These are phyloP conservation scores for Sebastes diaconus DNA, from an alignment of 2,797 vertebrate species.

Conservation along the genomic window DNA sequence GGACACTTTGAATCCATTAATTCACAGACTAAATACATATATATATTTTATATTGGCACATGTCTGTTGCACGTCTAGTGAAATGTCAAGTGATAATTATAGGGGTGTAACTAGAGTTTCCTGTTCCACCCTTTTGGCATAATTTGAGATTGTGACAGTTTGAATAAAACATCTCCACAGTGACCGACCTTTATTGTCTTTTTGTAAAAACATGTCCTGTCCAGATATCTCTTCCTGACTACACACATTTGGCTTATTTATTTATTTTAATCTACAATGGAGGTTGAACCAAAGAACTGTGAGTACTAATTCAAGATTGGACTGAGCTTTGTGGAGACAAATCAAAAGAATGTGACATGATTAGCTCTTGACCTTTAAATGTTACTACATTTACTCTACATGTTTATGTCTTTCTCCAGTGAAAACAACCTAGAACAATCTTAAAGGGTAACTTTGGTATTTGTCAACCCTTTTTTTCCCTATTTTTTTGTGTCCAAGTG, in stretches of 20 bases:
- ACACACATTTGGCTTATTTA: not conserved
- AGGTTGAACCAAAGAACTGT: not conserved
- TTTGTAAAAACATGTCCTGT: not conserved
- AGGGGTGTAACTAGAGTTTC: not conserved
- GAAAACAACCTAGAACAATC: conserved; percentile 1
- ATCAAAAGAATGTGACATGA: not conserved
- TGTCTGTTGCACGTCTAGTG: not conserved
- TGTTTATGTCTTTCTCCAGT: not conserved
- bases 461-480: no score
- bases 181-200: not conserved
- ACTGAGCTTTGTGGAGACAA: not conserved
- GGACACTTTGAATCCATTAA: conserved; percentile 13
- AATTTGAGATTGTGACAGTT: not conserved
- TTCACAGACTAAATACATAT: not conserved
- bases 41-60: not conserved
- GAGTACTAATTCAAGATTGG: not conserved
- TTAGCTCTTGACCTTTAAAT: not conserved
- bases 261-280: not conserved
- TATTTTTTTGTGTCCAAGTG: no score
- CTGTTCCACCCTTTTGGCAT: not conserved
- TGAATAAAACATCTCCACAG: not conserved
- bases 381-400: not conserved
- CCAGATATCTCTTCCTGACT: not conserved
- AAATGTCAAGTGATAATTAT: not conserved
- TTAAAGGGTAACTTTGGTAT: not conserved